phyloP scores from a whole-genome alignment of 2,113 vertebrate species.

The Clinocottus analis region DNA sequence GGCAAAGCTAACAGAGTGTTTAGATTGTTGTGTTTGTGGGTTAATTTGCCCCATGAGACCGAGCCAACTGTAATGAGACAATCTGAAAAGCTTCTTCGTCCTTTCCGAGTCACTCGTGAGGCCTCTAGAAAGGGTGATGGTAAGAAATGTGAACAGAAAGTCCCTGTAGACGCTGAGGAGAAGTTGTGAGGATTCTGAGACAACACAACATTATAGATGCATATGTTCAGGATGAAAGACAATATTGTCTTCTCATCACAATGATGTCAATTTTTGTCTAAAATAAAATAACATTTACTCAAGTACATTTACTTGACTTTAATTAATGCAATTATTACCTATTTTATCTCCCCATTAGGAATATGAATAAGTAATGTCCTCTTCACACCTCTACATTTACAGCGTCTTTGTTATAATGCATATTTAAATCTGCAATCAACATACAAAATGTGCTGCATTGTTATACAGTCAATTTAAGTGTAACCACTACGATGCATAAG shows the following conservation, averaged over 20 bases:
- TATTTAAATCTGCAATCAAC: background rate
- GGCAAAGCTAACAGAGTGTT: slow-evolving; percentile 17
- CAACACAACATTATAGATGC: background rate
- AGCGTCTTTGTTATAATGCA: background rate
- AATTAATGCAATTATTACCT: background rate
- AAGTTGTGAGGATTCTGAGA: background rate
- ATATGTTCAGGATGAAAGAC: background rate
- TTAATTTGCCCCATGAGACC: background rate
- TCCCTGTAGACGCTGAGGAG: background rate
- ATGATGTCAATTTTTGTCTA: background rate
- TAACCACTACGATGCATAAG: background rate
- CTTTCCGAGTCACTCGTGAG: background rate
- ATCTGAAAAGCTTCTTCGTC: slow-evolving; percentile 38
- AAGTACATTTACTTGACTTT: background rate
- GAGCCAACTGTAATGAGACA: slow-evolving; percentile 51
- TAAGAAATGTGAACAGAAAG: background rate
- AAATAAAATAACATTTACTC: background rate
- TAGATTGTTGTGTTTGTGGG: slow-evolving; percentile 2
- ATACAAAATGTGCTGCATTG: background rate
- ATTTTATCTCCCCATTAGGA: background rate
- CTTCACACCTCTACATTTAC: background rate
- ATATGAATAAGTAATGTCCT: background rate
- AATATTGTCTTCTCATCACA: background rate
- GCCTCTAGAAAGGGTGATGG: background rate
- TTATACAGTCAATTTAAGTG: background rate